Evolutionary conservation across 1,140 invertebrate species (phyloP), one percentile per base, ranked within the genome.

Genomic region (Calosoma granatense): DNA sequence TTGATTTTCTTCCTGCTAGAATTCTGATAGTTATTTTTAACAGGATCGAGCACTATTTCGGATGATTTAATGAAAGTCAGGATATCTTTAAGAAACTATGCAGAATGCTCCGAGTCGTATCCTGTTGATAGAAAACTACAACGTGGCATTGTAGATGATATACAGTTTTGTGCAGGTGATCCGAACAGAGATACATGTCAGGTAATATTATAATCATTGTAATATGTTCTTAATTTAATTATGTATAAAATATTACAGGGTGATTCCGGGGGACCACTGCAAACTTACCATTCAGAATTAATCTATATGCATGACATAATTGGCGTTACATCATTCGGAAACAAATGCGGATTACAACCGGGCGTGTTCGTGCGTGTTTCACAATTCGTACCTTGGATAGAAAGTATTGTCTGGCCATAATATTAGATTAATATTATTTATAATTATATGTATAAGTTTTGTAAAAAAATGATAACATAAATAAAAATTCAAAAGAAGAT

Each of bases 381-480:
- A 3, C 61, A 69, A 20, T 78, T 73, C 57, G 23, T 77, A 6
- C 65, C 70, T 19, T 79, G 76, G 76, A 76, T 79, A 51, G 72
- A 75, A 63, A 57, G 56, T 22, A 61, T 66, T 52, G 74, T 76
- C 2, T 78, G 76, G 76, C 65, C 66, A 1, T 23, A 55, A 60
- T 17, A 12, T 22, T 26, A 12, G n/a, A 6, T 6, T 36, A n/a
- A 36, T 36, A 36, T 36, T 36, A 9, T 36, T 36, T 36, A 36
- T 36, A 9, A n/a, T n/a, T n/a, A n/a, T n/a, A n/a, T n/a, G n/a
- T n/a, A n/a, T n/a, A n/a, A n/a, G n/a, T n/a, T n/a, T n/a, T n/a
- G n/a, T n/a, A n/a, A n/a, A n/a, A n/a, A n/a, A n/a, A n/a, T n/a
- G n/a, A n/a, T n/a, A n/a, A n/a, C n/a, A n/a, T n/a, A n/a, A n/a